Conservation (phyloP, 92 coral and sea anemone genomes). For the Chrysogorgia sp. region DNA sequence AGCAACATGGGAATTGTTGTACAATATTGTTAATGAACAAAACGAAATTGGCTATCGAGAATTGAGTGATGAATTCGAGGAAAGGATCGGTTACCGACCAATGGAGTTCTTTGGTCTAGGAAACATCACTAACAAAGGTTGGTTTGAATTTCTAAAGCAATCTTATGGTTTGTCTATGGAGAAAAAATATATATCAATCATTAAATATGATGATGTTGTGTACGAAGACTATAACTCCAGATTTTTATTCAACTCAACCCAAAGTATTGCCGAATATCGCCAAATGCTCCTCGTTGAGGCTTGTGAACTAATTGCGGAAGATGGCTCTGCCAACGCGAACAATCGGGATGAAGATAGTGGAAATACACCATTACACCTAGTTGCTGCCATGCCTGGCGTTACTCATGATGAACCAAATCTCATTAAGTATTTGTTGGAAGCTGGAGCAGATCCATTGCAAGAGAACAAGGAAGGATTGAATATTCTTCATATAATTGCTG, state of each 20-base stretch:
- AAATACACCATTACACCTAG: conserved; percentile 62
- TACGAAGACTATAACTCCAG: background rate
- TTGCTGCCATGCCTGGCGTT: conserved; percentile 62
- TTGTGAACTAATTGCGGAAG: conserved; percentile 36
- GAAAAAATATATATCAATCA: background rate
- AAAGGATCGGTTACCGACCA: conserved; percentile 1
- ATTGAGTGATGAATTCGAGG: conserved; percentile 3
- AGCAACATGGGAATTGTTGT: conserved; percentile 24
- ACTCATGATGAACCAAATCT: conserved; percentile 11
- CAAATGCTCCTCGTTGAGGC: conserved; percentile 29
- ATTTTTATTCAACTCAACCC: background rate
- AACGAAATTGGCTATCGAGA: background rate
- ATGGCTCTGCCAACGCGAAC: conserved; percentile 13
- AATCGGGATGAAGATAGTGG: conserved; percentile 13
- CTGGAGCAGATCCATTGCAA: conserved; percentile 46
- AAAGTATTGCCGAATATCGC: conserved; percentile 40
- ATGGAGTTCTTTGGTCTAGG: conserved; percentile 35
- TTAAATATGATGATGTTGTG: background rate
- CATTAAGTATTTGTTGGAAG: conserved; percentile 17
- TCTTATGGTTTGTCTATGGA: conserved; percentile 1
- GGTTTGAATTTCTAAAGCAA: conserved; percentile 4
- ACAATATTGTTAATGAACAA: conserved; percentile 12
- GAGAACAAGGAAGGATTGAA: conserved; percentile 49
- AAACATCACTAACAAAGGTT: conserved; percentile 1
- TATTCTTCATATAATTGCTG: conserved; percentile 58